A percentile compares a stretch with the other conserved stretches of the same genome.
phyloP scores from a whole-genome alignment of 2,888 invertebrate species.

The Tupiocoris notatus region DNA sequence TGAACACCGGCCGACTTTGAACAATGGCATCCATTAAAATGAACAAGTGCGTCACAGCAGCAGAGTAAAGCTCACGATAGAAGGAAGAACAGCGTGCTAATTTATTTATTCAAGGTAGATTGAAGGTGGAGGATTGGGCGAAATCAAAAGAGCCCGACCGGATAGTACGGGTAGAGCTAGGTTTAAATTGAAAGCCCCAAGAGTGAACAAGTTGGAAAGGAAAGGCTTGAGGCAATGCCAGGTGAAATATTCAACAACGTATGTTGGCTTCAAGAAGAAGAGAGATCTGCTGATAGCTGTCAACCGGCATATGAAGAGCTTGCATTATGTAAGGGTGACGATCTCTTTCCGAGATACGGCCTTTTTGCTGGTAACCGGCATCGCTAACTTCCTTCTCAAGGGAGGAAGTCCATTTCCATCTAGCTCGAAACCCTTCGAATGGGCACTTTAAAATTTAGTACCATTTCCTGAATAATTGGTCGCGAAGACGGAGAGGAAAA shows the following conservation, averaged over 20 bases:
- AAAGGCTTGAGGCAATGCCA: slow-evolving; percentile 33
- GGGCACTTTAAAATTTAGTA: slow-evolving; percentile 34
- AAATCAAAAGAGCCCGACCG: slow-evolving; percentile 32
- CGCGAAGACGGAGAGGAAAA: slow-evolving; percentile 2
- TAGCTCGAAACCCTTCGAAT: slow-evolving; percentile 4
- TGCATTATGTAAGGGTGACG: slow-evolving; percentile 37
- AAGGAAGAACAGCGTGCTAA: slow-evolving; percentile 16
- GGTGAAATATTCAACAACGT: slow-evolving; percentile 35
- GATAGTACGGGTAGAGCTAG: background rate
- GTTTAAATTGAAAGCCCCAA: slow-evolving; percentile 32
- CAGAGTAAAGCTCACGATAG: background rate
- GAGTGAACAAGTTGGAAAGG: slow-evolving; percentile 36
- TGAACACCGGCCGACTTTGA: background rate
- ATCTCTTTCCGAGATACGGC: slow-evolving; percentile 35
- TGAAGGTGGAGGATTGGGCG: slow-evolving; percentile 9
- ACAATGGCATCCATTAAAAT: background rate
- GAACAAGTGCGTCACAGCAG: background rate
- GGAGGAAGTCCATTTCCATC: slow-evolving; percentile 14
- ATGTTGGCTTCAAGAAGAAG: slow-evolving; percentile 6
- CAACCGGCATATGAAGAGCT: slow-evolving; percentile 35
- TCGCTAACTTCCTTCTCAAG: slow-evolving; percentile 21
- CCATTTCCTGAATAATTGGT: slow-evolving; percentile 35
- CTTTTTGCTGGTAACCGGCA: slow-evolving; percentile 22
- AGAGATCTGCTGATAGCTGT: slow-evolving; percentile 37
- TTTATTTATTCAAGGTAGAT: slow-evolving; percentile 27